Percentiles rank a stretch among this genome's conserved stretches.
phyloP scores from a whole-genome alignment of 2,113 vertebrate species.

The Maccullochella peelii region DNA sequence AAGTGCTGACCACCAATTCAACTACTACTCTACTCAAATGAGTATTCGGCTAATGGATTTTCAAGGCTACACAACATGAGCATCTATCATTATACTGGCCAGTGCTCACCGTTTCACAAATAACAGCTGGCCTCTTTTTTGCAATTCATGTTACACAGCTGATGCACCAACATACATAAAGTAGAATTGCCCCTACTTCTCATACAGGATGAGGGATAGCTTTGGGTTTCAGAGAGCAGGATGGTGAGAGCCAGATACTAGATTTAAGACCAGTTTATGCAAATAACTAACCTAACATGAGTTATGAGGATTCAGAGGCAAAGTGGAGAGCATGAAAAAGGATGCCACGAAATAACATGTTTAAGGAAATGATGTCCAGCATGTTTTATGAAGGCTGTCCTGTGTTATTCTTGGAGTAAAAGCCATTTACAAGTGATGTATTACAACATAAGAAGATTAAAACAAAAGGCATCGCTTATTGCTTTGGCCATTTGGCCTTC shows the following conservation, averaged over 20 bases:
- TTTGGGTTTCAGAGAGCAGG: conserved; percentile 7
- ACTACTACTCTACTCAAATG: conserved; percentile 19
- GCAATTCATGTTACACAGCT: conserved; percentile 29
- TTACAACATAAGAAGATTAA: background rate
- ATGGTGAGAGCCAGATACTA: background rate
- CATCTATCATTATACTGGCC: conserved; percentile 7
- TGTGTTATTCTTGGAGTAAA: background rate
- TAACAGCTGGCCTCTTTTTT: conserved; percentile 49
- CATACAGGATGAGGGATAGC: background rate
- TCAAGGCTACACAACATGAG: conserved; percentile 3
- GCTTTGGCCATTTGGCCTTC: background rate
- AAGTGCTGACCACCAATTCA: background rate
- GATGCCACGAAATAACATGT: background rate
- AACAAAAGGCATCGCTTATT: background rate
- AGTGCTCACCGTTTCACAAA: conserved; percentile 25
- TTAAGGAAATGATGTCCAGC: background rate
- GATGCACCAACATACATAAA: conserved; percentile 10
- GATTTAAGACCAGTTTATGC: conserved; percentile 5
- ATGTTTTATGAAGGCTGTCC: background rate
- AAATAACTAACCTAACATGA: conserved; percentile 23
- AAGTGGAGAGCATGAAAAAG: background rate
- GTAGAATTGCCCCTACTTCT: background rate
- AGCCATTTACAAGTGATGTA: background rate
- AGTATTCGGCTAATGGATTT: conserved; percentile 30
- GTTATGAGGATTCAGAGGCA: conserved; percentile 14